Conservation (phyloP, 1,140 invertebrate species). For the Scaptomyza hsui region DNA sequence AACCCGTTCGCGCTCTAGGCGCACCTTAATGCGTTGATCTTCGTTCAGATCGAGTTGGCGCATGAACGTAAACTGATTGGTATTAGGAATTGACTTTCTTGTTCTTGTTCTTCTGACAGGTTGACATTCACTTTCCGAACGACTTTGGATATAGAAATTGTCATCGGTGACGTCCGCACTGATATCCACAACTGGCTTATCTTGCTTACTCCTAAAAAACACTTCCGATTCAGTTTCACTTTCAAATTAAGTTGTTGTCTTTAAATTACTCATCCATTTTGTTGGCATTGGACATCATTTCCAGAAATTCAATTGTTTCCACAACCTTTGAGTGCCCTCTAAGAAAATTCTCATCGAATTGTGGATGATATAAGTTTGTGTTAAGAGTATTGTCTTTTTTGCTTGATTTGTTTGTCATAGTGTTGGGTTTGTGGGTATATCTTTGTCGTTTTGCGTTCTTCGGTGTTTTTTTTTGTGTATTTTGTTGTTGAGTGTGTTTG, state of each 20-base stretch:
- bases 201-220: neutral
- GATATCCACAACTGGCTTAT: neutral
- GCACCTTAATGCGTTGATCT: slow-evolving; percentile 8
- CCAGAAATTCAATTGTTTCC: slow-evolving; percentile 37
- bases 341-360: slow-evolving; percentile 50
- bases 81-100: slow-evolving; percentile 5
- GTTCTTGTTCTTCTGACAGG: slow-evolving; percentile 6
- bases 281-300: slow-evolving; percentile 18
- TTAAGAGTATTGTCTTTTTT: slow-evolving; percentile 1
- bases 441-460: neutral
- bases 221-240: no score
- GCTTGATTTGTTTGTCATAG: slow-evolving; percentile 1
- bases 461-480: neutral
- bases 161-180: neutral
- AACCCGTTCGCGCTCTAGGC: slow-evolving; percentile 38
- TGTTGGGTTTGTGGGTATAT: neutral
- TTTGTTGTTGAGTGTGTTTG: neutral
- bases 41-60: slow-evolving; percentile 37
- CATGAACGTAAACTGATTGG: slow-evolving; percentile 62
- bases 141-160: slow-evolving; percentile 9
- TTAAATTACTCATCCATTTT: slow-evolving; percentile 43
- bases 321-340: slow-evolving; percentile 20
- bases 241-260: neutral
- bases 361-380: neutral
- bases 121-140: neutral